Evolutionary conservation across 2,797 vertebrate genomes (phyloP).

Genomic region (Rousettus madagascariensis): DNA sequence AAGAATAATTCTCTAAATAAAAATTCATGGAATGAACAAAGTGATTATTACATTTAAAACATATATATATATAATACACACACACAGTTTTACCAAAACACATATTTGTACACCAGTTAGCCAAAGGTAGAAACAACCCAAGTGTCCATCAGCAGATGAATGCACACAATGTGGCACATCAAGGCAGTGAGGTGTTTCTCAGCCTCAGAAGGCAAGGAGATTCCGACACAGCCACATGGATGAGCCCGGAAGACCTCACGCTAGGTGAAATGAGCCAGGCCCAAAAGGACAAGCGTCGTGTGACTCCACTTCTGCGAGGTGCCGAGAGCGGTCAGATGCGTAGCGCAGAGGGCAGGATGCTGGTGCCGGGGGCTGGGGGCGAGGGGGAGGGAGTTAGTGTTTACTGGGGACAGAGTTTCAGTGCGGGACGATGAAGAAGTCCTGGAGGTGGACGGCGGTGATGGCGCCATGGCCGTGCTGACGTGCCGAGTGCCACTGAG

Average conservation of each 20-base stretch:
- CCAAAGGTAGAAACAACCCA: background rate
- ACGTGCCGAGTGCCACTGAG: background rate
- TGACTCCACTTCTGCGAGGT: too few relatives aligned
- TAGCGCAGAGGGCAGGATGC: background rate
- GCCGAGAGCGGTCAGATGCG: background rate
- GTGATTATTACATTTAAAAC: background rate
- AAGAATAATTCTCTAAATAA: background rate
- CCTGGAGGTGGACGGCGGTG: background rate
- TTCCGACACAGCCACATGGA: too few relatives aligned
- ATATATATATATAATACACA: too few relatives aligned
- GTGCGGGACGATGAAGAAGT: background rate
- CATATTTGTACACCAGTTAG: background rate
- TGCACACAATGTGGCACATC: background rate
- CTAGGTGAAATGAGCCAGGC: background rate
- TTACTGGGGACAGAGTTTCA: background rate
- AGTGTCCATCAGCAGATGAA: accelerated
- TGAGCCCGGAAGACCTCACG: background rate
- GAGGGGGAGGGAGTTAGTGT: background rate
- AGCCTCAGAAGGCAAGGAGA: background rate
- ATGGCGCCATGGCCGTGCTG: background rate
- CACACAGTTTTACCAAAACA: background rate
- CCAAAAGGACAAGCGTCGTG: background rate
- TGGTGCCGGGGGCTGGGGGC: background rate
- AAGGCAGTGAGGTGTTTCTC: accelerated
- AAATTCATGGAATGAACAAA: background rate